These are phyloP conservation scores for Ptychoptera contaminata DNA, from an alignment of 2,888 invertebrate genomes.

Conservation along the genomic window DNA sequence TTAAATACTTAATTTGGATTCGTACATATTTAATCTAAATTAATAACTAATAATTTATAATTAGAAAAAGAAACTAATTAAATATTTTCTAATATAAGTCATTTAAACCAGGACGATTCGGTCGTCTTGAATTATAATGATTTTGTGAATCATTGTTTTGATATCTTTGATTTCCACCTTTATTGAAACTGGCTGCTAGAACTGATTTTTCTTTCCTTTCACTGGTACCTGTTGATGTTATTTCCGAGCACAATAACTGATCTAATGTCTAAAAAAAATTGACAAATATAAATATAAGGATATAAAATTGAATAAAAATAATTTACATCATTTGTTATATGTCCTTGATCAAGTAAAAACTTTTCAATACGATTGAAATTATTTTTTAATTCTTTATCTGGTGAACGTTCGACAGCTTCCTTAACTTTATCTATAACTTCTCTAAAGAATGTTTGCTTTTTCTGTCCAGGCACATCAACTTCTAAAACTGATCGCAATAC, in stretches of 20 bases:
- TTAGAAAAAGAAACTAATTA: too few species aligned
- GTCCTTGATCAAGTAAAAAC: conserved; percentile 32
- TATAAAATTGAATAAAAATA: not conserved
- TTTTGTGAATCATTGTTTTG: not conserved
- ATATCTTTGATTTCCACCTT: not conserved
- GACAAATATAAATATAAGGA: not conserved
- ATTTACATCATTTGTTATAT: conserved; percentile 8
- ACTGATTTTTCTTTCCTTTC: conserved; percentile 4
- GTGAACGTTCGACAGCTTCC: conserved; percentile 31
- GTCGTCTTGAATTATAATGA: conserved; percentile 1
- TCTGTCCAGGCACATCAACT: conserved; percentile 35
- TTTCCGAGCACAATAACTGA: conserved; percentile 11
- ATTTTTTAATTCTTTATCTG: conserved; percentile 35
- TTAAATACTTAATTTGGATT: too few species aligned
- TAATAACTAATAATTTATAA: too few species aligned
- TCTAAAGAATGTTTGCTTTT: conserved; percentile 42
- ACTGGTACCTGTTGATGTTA: conserved; percentile 5
- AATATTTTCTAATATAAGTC: conserved; percentile 8
- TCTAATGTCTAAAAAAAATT: conserved; percentile 8
- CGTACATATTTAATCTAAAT: too few species aligned
- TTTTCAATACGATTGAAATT: conserved; percentile 41
- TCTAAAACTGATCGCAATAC: conserved; percentile 40
- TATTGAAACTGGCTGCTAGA: conserved; percentile 8
- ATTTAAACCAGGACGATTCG: conserved; percentile 6
- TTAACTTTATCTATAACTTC: conserved; percentile 42